phyloP scores from a whole-genome alignment of 2,113 vertebrate species.

The Anhinga rufa region DNA sequence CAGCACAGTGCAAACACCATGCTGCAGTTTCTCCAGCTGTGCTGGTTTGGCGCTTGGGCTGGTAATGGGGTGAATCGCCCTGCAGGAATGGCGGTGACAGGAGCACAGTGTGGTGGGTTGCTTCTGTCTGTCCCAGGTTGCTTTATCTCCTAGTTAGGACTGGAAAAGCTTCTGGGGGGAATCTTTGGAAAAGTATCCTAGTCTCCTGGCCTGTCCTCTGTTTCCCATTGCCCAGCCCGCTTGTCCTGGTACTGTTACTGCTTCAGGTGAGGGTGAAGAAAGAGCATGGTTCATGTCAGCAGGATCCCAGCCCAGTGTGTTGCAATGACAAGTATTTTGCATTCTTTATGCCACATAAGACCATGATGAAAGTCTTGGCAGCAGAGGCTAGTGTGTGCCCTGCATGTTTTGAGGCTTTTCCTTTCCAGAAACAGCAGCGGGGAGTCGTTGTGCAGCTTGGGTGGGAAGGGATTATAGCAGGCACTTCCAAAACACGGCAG shows the following conservation, averaged over 20 bases:
- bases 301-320: not conserved
- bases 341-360: not conserved
- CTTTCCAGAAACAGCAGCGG: not conserved
- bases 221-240: not conserved
- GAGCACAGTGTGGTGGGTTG: not conserved
- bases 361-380: not conserved
- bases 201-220: not conserved
- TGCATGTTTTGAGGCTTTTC: not conserved
- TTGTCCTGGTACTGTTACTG: not conserved
- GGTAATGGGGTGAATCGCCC: not conserved
- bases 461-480: not conserved
- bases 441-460: not conserved
- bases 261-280: not conserved
- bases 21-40: not conserved
- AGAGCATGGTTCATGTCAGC: not conserved
- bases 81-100: not conserved
- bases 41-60: not conserved
- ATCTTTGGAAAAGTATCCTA: not conserved
- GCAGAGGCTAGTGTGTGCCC: not conserved
- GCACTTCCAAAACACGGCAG: not conserved
- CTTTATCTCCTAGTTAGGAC: not conserved
- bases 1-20: not conserved
- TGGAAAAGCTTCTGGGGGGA: not conserved
- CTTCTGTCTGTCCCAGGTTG: not conserved
- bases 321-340: not conserved